Evolutionary conservation across 2,113 vertebrate genomes (phyloP).

Genomic region (Leptodactylus fuscus): DNA sequence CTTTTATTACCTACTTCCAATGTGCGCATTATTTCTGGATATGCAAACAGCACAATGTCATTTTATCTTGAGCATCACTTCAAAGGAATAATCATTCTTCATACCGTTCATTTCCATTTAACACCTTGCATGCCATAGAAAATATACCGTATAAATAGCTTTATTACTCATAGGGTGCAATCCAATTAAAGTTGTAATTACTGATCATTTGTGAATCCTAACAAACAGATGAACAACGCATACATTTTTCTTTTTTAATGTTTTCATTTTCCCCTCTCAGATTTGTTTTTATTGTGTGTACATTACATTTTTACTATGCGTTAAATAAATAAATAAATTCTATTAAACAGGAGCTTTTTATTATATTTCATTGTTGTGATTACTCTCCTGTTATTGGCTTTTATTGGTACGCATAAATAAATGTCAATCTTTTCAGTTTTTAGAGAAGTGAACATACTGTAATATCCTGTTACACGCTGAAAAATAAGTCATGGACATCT

Average conservation of each 20-base stretch:
- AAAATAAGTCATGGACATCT: neutral
- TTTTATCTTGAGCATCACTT: neutral
- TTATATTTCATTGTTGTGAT: neutral
- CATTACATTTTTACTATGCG: neutral
- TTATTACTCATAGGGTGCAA: slow-evolving; percentile 12
- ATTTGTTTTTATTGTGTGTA: neutral
- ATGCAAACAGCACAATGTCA: slow-evolving; percentile 14
- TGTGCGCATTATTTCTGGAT: neutral
- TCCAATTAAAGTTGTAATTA: slow-evolving; percentile 46
- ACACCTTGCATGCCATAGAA: slow-evolving; percentile 25
- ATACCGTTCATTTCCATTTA: slow-evolving; percentile 35
- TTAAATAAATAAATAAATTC: neutral
- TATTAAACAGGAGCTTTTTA: neutral
- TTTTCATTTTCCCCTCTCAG: neutral
- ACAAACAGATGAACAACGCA: neutral
- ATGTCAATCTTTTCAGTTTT: neutral
- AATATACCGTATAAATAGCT: slow-evolving; percentile 15
- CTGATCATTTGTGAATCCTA: slow-evolving; percentile 2
- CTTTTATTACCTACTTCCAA: slow-evolving; percentile 1
- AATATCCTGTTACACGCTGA: neutral
- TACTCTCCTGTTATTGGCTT: neutral
- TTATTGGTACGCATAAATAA: neutral
- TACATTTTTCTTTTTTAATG: neutral
- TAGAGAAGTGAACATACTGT: neutral
- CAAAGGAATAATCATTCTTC: neutral